A percentile compares a stretch with the other conserved stretches of the same genome.
Conservation (phyloP, 2,797 vertebrate species). For the Eurystomus glaucurus region DNA sequence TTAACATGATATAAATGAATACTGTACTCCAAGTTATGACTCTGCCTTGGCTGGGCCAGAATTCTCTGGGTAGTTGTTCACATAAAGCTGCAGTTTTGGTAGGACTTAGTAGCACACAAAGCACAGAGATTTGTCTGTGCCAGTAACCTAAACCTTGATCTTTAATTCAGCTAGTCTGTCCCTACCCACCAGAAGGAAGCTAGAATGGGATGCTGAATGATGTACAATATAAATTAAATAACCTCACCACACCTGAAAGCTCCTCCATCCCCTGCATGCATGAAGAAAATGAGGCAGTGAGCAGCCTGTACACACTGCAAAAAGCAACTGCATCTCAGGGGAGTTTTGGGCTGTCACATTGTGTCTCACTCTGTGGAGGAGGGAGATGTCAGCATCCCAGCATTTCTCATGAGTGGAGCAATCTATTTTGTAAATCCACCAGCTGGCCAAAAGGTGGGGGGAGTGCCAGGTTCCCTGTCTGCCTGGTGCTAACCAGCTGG, state of each 20-base stretch:
- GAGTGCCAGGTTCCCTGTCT: slow-evolving; percentile 60
- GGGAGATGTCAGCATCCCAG: neutral
- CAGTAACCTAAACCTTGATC: neutral
- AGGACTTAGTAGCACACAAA: neutral
- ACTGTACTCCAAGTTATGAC: neutral
- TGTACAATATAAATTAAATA: too few relatives aligned
- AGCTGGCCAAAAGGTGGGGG: slow-evolving; percentile 45
- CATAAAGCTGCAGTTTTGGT: neutral
- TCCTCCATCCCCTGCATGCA: fast-evolving
- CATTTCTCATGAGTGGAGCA: slow-evolving; percentile 62
- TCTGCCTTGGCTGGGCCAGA: neutral
- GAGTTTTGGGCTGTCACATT: neutral
- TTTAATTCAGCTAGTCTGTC: neutral
- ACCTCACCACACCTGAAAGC: neutral
- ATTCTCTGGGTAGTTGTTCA: neutral
- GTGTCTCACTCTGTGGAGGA: fast-evolving
- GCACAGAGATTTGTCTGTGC: neutral
- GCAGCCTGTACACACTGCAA: fast-evolving
- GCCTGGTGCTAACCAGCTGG: slow-evolving; percentile 74
- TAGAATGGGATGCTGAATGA: fast-evolving
- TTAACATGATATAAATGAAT: neutral
- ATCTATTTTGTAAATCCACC: slow-evolving; percentile 60
- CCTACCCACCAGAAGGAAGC: neutral
- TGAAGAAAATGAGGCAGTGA: neutral
- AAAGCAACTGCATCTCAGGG: fast-evolving